Evolutionary conservation across 2,888 invertebrate species (phyloP).

Genomic region (Nephrocerus scutellatus): DNA sequence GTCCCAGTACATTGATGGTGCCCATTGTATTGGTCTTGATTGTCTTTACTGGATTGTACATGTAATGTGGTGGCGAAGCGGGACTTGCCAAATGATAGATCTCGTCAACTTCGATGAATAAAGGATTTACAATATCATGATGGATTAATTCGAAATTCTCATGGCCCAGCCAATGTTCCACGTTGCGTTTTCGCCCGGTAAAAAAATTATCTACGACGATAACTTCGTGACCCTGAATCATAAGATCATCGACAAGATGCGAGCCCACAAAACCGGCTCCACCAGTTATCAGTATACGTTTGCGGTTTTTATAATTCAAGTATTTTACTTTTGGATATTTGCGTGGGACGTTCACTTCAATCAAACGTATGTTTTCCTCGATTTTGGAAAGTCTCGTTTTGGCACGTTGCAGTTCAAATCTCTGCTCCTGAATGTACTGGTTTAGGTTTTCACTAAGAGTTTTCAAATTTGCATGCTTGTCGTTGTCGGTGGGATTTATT

Average conservation of each 20-base stretch:
- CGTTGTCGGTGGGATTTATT: constrained; percentile 8
- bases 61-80: constrained; percentile 98
- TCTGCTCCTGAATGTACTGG: constrained; percentile 30
- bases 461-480: constrained; percentile 27
- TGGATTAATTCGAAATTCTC: constrained; percentile 98
- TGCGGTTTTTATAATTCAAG: constrained; percentile 83
- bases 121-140: constrained; percentile 96
- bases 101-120: constrained; percentile 95
- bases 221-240: constrained; percentile 93
- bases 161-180: constrained; percentile 98
- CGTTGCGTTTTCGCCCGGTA: constrained; percentile 93
- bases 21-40: constrained; percentile 97
- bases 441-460: constrained; percentile 20
- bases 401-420: constrained; percentile 55
- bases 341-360: constrained; percentile 70
- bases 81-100: constrained; percentile 99
- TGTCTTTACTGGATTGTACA: constrained; percentile 99
- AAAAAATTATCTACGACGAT: constrained; percentile 98
- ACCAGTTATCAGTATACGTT: constrained; percentile 89
- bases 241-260: constrained; percentile 90
- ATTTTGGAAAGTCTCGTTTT: constrained; percentile 58
- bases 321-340: constrained; percentile 87
- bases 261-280: constrained; percentile 99
- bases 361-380: constrained; percentile 62
- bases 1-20: constrained; percentile 85